phyloP scores from a whole-genome alignment of 30 jellyfish, hydroid and myxozoan genomes.

The Chironex yamaguchii region DNA sequence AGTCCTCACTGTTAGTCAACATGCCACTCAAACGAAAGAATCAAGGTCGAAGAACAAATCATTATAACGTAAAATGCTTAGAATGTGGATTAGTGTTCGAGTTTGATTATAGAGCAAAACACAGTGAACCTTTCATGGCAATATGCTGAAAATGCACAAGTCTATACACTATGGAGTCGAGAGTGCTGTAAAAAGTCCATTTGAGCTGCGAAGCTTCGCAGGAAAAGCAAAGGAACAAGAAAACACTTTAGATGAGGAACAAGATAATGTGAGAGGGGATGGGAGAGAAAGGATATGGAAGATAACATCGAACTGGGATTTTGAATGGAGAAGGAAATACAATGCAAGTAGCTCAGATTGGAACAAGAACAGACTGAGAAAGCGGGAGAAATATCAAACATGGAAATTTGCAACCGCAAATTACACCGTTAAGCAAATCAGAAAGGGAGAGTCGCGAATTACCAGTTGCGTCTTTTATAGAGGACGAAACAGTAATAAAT shows the following conservation, averaged over 20 bases:
- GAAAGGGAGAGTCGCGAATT: too few species aligned
- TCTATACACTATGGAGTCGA: not conserved
- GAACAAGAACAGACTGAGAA: not conserved
- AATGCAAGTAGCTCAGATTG: too few species aligned
- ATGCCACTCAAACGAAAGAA: too few species aligned
- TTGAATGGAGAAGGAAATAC: not conserved
- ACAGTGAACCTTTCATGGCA: not conserved
- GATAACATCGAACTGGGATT: not conserved
- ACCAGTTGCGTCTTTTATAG: too few species aligned
- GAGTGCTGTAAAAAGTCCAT: not conserved
- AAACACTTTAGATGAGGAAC: not conserved
- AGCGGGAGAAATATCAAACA: not conserved
- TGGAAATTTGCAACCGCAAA: too few species aligned
- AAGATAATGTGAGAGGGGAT: not conserved
- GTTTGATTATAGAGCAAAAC: conserved; percentile 3
- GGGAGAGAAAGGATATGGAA: not conserved
- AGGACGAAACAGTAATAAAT: too few species aligned
- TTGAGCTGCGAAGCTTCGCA: conserved; percentile 2
- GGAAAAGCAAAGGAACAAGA: not conserved
- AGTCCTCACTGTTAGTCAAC: too few species aligned
- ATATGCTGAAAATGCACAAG: not conserved
- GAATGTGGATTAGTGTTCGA: conserved; percentile 16
- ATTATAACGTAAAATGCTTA: not conserved
- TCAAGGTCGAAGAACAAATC: too few species aligned
- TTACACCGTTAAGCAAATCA: too few species aligned